A percentile compares a stretch with the other conserved stretches of the same genome.
Conservation (phyloP, 2,888 invertebrate genomes). For the Drosophila neonasuta region DNA sequence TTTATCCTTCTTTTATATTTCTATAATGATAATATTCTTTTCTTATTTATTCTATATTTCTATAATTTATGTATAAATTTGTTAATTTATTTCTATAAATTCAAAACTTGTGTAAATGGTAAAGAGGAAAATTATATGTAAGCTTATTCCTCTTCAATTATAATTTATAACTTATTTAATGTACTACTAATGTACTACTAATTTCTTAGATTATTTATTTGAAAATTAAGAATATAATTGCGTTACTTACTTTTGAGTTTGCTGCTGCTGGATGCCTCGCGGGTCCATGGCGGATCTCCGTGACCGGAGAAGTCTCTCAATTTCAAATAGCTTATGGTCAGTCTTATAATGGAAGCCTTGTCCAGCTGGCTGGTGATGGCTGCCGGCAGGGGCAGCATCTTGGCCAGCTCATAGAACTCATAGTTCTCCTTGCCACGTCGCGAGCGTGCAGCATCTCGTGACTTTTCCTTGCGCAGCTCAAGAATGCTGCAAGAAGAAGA, state of each 20-base stretch:
- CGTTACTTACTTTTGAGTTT: conserved; percentile 90
- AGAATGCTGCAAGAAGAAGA: conserved; percentile 87
- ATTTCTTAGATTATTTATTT: not conserved
- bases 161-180: no score
- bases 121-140: no score
- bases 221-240: not conserved
- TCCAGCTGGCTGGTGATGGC: conserved; percentile 97
- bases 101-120: no score
- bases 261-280: conserved; percentile 88
- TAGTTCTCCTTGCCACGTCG: conserved; percentile 97
- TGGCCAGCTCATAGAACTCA: conserved; percentile 97
- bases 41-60: no score
- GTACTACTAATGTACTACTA: no score
- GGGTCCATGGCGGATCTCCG: conserved; percentile 97
- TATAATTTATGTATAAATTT: no score
- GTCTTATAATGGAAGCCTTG: conserved; percentile 97
- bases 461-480: conserved; percentile 96
- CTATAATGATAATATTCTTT: no score
- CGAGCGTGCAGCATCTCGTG: conserved; percentile 95
- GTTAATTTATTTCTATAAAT: no score
- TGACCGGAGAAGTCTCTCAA: conserved; percentile 96
- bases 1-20: no score
- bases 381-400: conserved; percentile 94
- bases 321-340: conserved; percentile 97
- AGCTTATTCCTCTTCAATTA: no score